Evolutionary conservation across 2,888 invertebrate species (phyloP).

Genomic region (Camponotus fellah): DNA sequence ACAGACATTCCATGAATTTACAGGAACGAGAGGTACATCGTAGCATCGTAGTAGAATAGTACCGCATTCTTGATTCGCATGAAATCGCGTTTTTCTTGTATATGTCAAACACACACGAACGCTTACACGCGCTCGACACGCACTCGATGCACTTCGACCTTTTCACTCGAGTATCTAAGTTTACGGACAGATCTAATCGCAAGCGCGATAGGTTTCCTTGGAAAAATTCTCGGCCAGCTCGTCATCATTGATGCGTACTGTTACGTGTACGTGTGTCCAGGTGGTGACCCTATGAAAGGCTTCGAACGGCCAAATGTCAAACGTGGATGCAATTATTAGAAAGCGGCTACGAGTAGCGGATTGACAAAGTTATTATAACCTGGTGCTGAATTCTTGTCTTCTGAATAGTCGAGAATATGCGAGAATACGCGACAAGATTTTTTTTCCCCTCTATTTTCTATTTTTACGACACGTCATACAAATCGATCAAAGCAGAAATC

Average conservation of each 20-base stretch:
- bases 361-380: neutral
- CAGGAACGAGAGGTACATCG: neutral
- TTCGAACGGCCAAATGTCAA: neutral
- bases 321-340: neutral
- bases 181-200: conserved; percentile 37
- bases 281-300: conserved; percentile 13
- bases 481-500: neutral
- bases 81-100: neutral
- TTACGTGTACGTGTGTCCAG: conserved; percentile 48
- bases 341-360: neutral
- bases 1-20: neutral
- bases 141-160: neutral
- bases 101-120: too few relatives aligned
- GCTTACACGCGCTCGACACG: neutral
- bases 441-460: neutral
- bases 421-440: neutral
- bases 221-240: conserved; percentile 42
- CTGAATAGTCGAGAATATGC: neutral
- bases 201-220: neutral
- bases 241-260: conserved; percentile 59
- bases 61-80: neutral
- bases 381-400: neutral
- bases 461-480: neutral
- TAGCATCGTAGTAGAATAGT: neutral
- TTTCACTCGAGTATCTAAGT: conserved; percentile 23